phyloP scores from a whole-genome alignment of 1,140 invertebrate species.

The Gonatopus flavifemur region DNA sequence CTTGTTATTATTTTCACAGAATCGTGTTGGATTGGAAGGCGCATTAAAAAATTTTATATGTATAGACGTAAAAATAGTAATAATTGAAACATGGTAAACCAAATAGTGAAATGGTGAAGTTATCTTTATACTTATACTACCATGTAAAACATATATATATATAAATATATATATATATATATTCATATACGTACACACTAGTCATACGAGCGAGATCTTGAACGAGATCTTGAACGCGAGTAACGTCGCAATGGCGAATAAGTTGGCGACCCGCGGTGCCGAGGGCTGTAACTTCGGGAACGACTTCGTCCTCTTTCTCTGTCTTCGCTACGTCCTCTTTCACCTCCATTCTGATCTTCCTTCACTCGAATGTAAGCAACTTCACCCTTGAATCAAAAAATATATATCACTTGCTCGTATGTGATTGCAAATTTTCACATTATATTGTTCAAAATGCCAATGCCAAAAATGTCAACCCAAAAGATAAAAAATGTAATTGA shows the following conservation, averaged over 20 bases:
- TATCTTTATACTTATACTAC: constrained; percentile 40
- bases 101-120: too few relatives aligned
- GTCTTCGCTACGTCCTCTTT: constrained; percentile 67
- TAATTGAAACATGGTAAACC: constrained; percentile 37
- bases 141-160: constrained; percentile 43
- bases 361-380: constrained; percentile 93
- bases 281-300: constrained; percentile 81
- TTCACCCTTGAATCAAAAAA: constrained; percentile 90
- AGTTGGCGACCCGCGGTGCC: constrained; percentile 78
- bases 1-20: constrained; percentile 19
- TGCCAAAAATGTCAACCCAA: too few relatives aligned
- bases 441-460: too few relatives aligned
- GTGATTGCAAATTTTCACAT: too few relatives aligned
- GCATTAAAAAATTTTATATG: constrained; percentile 4
- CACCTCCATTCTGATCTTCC: constrained; percentile 82
- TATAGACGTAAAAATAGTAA: constrained; percentile 33
- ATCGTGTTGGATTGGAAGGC: constrained; percentile 28
- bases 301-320: constrained; percentile 60
- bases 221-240: constrained; percentile 78
- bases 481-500: too few relatives aligned
- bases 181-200: constrained; percentile 61
- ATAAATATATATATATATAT: constrained; percentile 24
- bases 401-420: too few relatives aligned
- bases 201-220: constrained; percentile 58
- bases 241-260: constrained; percentile 84